These are phyloP conservation scores for Hippocampus guttulatus DNA, from an alignment of 2,113 vertebrate genomes.

Conservation along the genomic window DNA sequence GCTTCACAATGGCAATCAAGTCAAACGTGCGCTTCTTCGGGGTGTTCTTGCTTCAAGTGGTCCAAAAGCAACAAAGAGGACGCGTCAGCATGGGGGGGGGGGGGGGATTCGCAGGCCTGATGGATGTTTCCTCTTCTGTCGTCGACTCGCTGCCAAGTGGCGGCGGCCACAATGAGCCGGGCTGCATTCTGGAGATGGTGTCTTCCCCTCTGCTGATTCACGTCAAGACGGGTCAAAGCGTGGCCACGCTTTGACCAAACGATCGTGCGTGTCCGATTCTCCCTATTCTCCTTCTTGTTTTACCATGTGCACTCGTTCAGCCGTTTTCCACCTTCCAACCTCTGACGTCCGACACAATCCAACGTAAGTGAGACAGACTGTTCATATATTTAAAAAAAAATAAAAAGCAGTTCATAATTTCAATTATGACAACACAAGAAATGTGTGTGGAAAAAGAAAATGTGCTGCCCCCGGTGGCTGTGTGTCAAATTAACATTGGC, in stretches of 20 bases:
- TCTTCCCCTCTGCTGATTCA: slow-evolving; percentile 34
- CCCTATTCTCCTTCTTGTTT: not conserved
- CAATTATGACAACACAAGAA: too few species aligned
- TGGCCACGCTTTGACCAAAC: slow-evolving; percentile 1
- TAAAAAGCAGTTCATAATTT: too few species aligned
- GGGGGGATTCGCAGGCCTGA: slow-evolving; percentile 56
- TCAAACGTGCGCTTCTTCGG: not conserved
- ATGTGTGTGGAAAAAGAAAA: slow-evolving; percentile 23
- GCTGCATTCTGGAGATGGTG: slow-evolving; percentile 24
- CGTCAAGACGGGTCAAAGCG: slow-evolving; percentile 26
- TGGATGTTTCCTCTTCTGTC: slow-evolving; percentile 61
- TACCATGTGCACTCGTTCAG: slow-evolving; percentile 8
- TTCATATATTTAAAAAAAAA: too few species aligned
- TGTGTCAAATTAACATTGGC: slow-evolving; percentile 33
- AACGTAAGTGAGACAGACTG: too few species aligned
- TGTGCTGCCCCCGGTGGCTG: not conserved
- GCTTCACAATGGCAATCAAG: not conserved
- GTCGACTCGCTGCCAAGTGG: slow-evolving; percentile 21
- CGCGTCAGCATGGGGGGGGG: slow-evolving; percentile 36
- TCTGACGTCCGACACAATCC: too few species aligned
- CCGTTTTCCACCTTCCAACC: not conserved
- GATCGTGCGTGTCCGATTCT: slow-evolving; percentile 23
- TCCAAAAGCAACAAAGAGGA: slow-evolving; percentile 59
- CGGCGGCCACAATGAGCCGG: slow-evolving; percentile 29
- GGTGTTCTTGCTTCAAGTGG: not conserved